Evolutionary conservation across 2,113 vertebrate species (phyloP).

Genomic region (Aramus guarauna): DNA sequence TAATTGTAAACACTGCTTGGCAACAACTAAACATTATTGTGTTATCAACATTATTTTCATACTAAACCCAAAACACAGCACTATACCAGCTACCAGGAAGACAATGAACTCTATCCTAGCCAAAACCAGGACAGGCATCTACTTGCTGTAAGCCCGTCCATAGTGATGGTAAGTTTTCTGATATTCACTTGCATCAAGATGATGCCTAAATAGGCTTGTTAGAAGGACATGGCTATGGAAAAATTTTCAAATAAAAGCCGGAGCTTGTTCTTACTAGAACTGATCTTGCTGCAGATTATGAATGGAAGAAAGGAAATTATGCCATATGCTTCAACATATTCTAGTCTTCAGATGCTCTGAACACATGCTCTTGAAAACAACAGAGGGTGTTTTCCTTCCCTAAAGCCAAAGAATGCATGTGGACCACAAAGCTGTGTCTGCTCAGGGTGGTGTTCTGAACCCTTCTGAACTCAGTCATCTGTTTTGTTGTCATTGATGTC

Average conservation of each 20-base stretch:
- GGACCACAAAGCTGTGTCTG: neutral
- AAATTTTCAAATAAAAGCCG: neutral
- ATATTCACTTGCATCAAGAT: accelerated
- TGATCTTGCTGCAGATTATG: neutral
- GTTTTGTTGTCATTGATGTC: neutral
- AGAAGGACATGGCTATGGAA: neutral
- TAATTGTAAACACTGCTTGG: too few relatives aligned
- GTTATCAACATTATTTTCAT: too few relatives aligned
- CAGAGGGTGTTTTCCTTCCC: slow-evolving; percentile 51
- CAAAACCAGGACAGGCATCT: neutral
- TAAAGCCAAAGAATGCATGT: neutral
- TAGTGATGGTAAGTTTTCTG: neutral
- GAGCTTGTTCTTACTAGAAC: neutral
- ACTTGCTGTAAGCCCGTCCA: neutral
- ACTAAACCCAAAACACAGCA: too few relatives aligned
- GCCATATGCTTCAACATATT: slow-evolving; percentile 57
- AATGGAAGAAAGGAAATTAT: slow-evolving; percentile 21
- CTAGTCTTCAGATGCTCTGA: slow-evolving; percentile 42
- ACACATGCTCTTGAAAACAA: slow-evolving; percentile 43
- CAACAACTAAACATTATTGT: too few relatives aligned
- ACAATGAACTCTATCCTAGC: too few relatives aligned
- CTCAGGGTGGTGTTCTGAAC: neutral
- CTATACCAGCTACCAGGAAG: too few relatives aligned
- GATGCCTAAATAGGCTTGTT: neutral
- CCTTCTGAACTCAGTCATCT: neutral